Evolutionary conservation across 2,888 invertebrate genomes (phyloP).

Genomic region (Drosophila greeni): DNA sequence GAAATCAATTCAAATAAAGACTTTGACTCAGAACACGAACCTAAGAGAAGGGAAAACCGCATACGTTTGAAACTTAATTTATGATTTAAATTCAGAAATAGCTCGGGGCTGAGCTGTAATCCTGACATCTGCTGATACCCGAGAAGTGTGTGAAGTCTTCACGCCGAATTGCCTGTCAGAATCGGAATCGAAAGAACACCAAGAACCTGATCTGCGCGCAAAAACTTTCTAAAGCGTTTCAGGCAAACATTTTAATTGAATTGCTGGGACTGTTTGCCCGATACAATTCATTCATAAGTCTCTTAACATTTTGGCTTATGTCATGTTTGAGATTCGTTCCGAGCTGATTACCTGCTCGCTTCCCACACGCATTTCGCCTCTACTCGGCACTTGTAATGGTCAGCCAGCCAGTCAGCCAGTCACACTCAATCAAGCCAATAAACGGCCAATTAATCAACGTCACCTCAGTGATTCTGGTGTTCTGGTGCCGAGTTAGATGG

Average conservation of each 20-base stretch:
- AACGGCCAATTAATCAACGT: slow-evolving; percentile 62
- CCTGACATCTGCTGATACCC: slow-evolving; percentile 30
- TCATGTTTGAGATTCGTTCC: slow-evolving; percentile 51
- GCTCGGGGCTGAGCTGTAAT: not conserved
- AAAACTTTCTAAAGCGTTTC: slow-evolving; percentile 63
- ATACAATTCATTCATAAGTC: slow-evolving; percentile 43
- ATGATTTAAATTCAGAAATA: not conserved
- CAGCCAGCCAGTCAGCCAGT: slow-evolving; percentile 38
- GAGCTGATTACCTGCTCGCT: slow-evolving; percentile 37
- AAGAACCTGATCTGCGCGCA: slow-evolving; percentile 4
- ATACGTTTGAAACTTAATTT: slow-evolving; percentile 1
- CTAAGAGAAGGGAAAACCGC: slow-evolving; percentile 8
- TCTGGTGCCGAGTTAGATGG: slow-evolving; percentile 1
- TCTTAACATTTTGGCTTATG: slow-evolving; percentile 58
- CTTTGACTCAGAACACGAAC: slow-evolving; percentile 29
- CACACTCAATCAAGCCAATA: slow-evolving; percentile 52
- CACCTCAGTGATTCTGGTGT: slow-evolving; percentile 13
- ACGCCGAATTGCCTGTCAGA: slow-evolving; percentile 5
- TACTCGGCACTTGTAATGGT: slow-evolving; percentile 42
- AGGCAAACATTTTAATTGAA: slow-evolving; percentile 44
- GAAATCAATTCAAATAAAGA: slow-evolving; percentile 24
- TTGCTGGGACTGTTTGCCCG: slow-evolving; percentile 22
- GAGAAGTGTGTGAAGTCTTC: slow-evolving; percentile 36
- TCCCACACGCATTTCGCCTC: slow-evolving; percentile 51
- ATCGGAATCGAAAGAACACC: slow-evolving; percentile 14